Evolutionary conservation across 1,140 invertebrate genomes (phyloP).

Genomic region (Aphidius ervi): DNA sequence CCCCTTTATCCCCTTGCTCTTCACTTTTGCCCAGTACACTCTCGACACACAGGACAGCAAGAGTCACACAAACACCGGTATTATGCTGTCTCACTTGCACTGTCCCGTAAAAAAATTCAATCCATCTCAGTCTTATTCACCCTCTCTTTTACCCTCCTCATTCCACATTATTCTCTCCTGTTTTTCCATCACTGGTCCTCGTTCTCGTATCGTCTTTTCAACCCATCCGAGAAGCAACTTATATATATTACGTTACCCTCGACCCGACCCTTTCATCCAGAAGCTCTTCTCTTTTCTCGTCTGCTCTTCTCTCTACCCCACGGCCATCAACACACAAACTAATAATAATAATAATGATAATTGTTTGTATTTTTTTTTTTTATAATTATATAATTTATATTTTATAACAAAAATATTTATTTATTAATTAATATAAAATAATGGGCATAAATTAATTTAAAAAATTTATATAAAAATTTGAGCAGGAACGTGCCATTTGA

Average conservation of each 20-base stretch:
- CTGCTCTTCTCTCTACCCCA: background rate
- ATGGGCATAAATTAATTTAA: no score
- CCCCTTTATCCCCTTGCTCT: no score
- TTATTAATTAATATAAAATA: no score
- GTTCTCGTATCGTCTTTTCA: background rate
- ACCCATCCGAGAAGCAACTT: no score
- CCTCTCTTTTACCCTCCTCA: conserved; percentile 19
- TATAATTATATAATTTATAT: conserved; percentile 6
- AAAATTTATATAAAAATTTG: conserved; percentile 19
- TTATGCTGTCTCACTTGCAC: no score
- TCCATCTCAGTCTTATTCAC: conserved; percentile 21
- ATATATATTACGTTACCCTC: no score
- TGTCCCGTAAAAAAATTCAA: no score
- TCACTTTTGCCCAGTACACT: no score
- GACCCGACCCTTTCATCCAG: background rate
- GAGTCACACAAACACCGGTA: no score
- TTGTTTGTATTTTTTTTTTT: conserved; percentile 1
- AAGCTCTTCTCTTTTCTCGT: background rate
- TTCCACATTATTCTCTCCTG: conserved; percentile 12
- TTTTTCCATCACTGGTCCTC: conserved; percentile 3
- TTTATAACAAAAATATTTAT: no score
- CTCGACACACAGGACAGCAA: no score
- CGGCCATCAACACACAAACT: conserved; percentile 6
- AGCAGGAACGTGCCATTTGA: conserved; percentile 21
- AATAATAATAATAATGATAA: background rate